A percentile compares a stretch with the other conserved stretches of the same genome.
Conservation (phyloP, 2,888 invertebrate species). For the Euplagia quadripunctaria region DNA sequence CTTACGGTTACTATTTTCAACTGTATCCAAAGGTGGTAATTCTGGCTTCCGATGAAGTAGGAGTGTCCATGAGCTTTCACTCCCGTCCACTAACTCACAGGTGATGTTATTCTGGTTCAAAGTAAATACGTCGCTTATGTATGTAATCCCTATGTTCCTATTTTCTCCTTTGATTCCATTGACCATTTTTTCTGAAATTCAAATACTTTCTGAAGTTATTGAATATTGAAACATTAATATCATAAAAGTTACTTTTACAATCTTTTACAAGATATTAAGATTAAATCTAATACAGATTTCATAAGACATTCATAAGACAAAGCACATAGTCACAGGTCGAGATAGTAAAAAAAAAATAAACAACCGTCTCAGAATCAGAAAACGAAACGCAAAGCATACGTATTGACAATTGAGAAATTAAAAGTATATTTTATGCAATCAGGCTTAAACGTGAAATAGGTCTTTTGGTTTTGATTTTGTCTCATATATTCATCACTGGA, state of each 20-base stretch:
- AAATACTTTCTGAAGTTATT: background rate
- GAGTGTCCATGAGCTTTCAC: background rate
- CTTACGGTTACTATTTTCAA: background rate
- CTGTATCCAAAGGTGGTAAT: background rate
- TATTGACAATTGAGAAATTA: background rate
- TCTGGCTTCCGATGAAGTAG: background rate
- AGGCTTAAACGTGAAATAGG: background rate
- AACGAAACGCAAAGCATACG: too few relatives aligned
- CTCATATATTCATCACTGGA: too few relatives aligned
- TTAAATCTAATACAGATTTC: too few relatives aligned
- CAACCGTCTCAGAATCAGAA: too few relatives aligned
- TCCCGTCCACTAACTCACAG: background rate
- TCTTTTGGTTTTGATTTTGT: background rate
- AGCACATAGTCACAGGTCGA: too few relatives aligned
- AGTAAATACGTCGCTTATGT: background rate
- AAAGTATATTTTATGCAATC: background rate
- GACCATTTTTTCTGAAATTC: background rate
- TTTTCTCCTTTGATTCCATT: too few relatives aligned
- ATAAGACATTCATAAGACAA: too few relatives aligned
- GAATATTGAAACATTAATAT: background rate
- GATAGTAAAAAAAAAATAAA: too few relatives aligned
- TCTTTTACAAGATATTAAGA: background rate
- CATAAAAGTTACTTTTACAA: background rate
- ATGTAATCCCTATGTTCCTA: background rate
- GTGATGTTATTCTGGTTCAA: background rate